Conservation (phyloP, 2,797 vertebrate species). For the Petrocephalus sullivani region DNA sequence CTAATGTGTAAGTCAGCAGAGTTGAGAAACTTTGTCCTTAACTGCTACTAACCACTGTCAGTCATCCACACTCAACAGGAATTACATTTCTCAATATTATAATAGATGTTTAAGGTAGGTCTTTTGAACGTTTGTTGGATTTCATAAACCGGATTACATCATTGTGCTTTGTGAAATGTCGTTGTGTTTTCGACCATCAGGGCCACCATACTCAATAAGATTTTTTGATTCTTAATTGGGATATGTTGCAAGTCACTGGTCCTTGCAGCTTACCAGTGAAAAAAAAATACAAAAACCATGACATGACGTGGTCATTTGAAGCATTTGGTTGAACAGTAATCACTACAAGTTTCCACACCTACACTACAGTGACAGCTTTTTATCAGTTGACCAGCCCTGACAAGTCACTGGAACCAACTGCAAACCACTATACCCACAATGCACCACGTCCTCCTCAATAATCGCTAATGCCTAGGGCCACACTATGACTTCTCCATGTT, state of each 20-base stretch:
- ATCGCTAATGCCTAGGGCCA: neutral
- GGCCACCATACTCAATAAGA: neutral
- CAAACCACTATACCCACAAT: neutral
- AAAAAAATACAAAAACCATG: neutral
- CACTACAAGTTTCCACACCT: neutral
- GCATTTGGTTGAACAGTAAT: neutral
- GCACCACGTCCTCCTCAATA: neutral
- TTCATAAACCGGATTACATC: neutral
- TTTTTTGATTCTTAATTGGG: neutral
- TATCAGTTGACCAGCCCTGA: neutral
- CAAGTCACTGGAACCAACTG: neutral
- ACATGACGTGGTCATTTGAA: neutral
- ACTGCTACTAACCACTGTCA: neutral
- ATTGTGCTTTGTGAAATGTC: neutral
- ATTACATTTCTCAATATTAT: neutral
- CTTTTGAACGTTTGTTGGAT: neutral
- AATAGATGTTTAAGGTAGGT: neutral
- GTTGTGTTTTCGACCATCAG: neutral
- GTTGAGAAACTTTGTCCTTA: neutral
- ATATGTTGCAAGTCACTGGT: neutral
- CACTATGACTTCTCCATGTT: neutral
- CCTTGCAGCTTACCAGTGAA: neutral
- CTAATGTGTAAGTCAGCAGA: neutral
- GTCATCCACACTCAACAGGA: neutral
- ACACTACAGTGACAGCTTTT: neutral